Conservation (phyloP, 53 echinoderm and acorn worm genomes). For the Actinopyga echinites region DNA sequence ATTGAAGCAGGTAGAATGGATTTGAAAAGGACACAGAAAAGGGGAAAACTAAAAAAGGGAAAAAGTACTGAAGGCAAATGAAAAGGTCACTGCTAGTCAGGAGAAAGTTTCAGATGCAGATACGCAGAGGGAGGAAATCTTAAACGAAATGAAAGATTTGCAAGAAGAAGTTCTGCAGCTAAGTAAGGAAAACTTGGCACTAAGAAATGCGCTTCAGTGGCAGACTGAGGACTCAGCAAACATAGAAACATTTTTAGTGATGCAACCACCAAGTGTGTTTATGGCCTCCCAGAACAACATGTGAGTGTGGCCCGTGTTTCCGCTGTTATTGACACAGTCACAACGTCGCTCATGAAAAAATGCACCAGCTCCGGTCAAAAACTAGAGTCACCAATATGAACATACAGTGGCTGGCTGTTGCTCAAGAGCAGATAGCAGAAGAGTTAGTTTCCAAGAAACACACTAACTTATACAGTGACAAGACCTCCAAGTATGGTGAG, state of each 20-base stretch:
- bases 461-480: conserved; percentile 2
- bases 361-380: not conserved
- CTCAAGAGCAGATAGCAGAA: conserved; percentile 11
- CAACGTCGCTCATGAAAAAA: not conserved
- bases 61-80: not conserved
- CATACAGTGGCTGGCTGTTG: not conserved
- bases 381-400: not conserved
- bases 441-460: not conserved
- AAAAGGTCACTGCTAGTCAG: not conserved
- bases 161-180: not conserved
- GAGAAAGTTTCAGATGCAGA: not conserved
- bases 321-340: not conserved
- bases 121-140: not conserved
- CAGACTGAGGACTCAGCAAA: too few species aligned
- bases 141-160: not conserved
- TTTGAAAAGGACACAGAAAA: not conserved
- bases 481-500: conserved; percentile 19
- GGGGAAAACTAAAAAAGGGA: not conserved
- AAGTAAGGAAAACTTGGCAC: not conserved
- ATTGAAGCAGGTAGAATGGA: not conserved
- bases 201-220: too few species aligned
- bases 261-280: not conserved
- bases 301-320: not conserved
- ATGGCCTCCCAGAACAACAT: conserved; percentile 5
- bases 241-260: not conserved